Evolutionary conservation across 2,797 vertebrate genomes (phyloP).

Genomic region (Notoglanidium macrostoma): DNA sequence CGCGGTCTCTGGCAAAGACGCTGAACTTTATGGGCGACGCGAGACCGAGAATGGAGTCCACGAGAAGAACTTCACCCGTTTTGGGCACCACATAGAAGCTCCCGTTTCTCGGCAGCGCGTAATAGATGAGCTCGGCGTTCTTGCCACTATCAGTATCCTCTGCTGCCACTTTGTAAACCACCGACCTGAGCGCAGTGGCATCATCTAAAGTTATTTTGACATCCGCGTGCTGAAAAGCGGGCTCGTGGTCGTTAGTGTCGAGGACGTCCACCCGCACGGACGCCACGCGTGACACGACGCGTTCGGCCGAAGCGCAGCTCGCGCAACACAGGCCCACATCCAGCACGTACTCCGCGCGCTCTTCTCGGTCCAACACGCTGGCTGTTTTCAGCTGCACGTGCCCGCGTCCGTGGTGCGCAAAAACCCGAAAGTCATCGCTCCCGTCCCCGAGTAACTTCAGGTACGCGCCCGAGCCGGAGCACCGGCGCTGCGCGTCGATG

Average conservation of each 20-base stretch:
- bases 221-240: conserved; percentile 69
- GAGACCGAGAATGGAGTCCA: conserved; percentile 83
- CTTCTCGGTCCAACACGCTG: conserved; percentile 80
- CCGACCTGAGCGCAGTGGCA: conserved; percentile 80
- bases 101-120: conserved; percentile 76
- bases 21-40: conserved; percentile 75
- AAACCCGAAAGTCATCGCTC: conserved; percentile 75
- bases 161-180: conserved; percentile 77
- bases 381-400: conserved; percentile 80
- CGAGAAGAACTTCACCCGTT: conserved; percentile 83
- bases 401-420: conserved; percentile 80
- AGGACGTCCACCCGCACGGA: conserved; percentile 81
- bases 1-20: conserved; percentile 82
- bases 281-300: conserved; percentile 68
- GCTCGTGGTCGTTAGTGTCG: conserved; percentile 87
- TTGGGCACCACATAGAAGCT: conserved; percentile 87
- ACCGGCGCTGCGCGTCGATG: conserved; percentile 74
- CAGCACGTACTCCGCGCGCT: conserved; percentile 74
- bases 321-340: conserved; percentile 77
- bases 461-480: conserved; percentile 74
- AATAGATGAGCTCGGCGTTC: conserved; percentile 85
- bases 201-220: conserved; percentile 79
- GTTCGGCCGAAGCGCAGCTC: conserved; percentile 57
- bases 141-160: conserved; percentile 81
- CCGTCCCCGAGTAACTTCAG: conserved; percentile 81